phyloP scores from a whole-genome alignment of 2,113 vertebrate genomes.

The Macroglossus sobrinus region DNA sequence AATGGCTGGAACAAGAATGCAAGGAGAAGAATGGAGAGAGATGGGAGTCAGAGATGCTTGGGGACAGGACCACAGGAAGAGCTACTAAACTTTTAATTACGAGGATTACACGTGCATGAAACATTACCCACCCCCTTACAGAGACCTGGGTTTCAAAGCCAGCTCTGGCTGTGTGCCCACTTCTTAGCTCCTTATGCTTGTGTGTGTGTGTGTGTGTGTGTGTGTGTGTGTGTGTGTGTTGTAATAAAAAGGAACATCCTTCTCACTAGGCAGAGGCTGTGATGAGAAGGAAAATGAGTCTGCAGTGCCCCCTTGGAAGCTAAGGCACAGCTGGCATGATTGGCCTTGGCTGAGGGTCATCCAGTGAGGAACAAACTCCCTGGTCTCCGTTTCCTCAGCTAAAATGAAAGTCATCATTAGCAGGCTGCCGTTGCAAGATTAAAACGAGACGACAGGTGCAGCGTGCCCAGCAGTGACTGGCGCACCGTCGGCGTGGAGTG shows the following conservation, averaged over 20 bases:
- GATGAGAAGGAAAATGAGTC: not conserved
- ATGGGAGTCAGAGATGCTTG: rapidly evolving
- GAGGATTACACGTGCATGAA: rapidly evolving
- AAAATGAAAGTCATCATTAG: not conserved
- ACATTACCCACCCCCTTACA: rapidly evolving
- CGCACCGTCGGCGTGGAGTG: rapidly evolving
- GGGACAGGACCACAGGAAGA: not conserved
- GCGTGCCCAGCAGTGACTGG: not conserved
- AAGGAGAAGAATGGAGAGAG: not conserved
- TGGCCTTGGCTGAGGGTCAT: not conserved
- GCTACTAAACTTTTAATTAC: not conserved
- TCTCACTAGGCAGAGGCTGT: not conserved
- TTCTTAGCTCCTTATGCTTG: not conserved
- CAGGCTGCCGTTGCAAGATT: not conserved
- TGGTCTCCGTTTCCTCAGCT: not conserved
- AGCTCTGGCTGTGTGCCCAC: not conserved
- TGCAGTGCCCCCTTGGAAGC: not conserved
- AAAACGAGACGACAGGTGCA: not conserved
- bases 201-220: too few species aligned
- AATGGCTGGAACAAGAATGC: not conserved
- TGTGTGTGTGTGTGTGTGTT: too few species aligned
- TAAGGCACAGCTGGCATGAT: rapidly evolving
- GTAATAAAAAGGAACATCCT: not conserved
- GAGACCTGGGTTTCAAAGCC: not conserved
- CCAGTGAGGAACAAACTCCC: not conserved